phyloP scores from a whole-genome alignment of 2,888 invertebrate genomes.

The Drosophila bunnanda region DNA sequence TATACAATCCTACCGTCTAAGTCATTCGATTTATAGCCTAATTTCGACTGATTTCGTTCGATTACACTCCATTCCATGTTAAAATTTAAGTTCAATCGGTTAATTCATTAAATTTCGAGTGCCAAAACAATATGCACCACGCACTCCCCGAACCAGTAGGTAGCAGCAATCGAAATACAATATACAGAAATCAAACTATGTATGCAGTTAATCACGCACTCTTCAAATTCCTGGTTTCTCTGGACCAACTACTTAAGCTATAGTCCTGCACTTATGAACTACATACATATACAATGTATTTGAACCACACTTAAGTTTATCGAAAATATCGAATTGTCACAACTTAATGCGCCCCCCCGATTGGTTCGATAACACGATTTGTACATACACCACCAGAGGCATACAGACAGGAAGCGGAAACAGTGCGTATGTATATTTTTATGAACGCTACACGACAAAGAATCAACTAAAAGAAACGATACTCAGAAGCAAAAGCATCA shows the following conservation, averaged over 20 bases:
- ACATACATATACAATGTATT: slow-evolving; percentile 1
- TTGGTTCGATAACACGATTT: slow-evolving; percentile 35
- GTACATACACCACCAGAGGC: slow-evolving; percentile 39
- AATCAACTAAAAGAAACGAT: slow-evolving; percentile 34
- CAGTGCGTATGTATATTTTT: slow-evolving; percentile 35
- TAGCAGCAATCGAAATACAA: slow-evolving; percentile 4
- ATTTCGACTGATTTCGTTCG: not conserved
- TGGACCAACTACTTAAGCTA: slow-evolving; percentile 61
- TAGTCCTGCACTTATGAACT: slow-evolving; percentile 30
- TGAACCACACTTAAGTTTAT: not conserved
- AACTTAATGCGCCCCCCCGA: not conserved
- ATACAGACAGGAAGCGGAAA: slow-evolving; percentile 1
- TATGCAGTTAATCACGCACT: slow-evolving; percentile 5
- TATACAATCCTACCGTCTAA: slow-evolving; percentile 33
- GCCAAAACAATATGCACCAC: slow-evolving; percentile 37
- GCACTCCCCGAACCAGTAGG: slow-evolving; percentile 21
- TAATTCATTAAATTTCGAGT: slow-evolving; percentile 39
- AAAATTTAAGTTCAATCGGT: not conserved
- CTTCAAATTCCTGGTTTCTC: slow-evolving; percentile 37
- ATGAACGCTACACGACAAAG: slow-evolving; percentile 21
- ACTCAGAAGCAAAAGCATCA: slow-evolving; percentile 38
- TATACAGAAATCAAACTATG: slow-evolving; percentile 4
- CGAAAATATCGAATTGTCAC: not conserved
- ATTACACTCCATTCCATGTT: not conserved
- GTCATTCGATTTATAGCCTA: slow-evolving; percentile 12